Base-by-base conservation (phyloP, 2,888 invertebrate genomes). In the Aporophyla lueneburgensis region DNA sequence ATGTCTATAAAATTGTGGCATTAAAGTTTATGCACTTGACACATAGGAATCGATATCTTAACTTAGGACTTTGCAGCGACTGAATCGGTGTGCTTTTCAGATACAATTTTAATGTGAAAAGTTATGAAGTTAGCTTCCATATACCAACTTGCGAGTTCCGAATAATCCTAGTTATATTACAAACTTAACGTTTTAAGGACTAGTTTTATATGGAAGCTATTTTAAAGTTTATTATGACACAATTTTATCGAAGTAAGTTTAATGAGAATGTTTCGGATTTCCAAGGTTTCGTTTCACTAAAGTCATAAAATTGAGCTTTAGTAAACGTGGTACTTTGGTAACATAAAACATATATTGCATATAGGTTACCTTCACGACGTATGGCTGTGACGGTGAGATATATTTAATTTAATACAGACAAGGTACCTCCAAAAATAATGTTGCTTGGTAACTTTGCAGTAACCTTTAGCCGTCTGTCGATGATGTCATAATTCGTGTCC, bases 401-500 rank as follows among this genome's bases (percentile, higher is more conserved):
- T n/a, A 43, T 16, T 46, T 43, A 27, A 51, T 63, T 40, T 27
- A n/a, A 65, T n/a, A 46, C 19, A 21, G 53, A 59, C 63, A 16
- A 33, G 68, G 24, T 69, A 67, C 76, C 56, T 76, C 59, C 16
- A 62, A 73, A 80, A 76, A 43, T 69, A 61, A 72, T 51, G 61
- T 75, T 70, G 80, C 46, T 74, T 33, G 53, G 65, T 83, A 66
- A 63, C 72, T 72, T 76, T 74, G 81, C 61, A 80, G 76, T 88
- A 84, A 89, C 89, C 87, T 87, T 85, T 85, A 80, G 63, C 85
- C 78, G 83, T 81, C 80, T 70, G 72, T 21, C 53, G 85, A 87
- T 91, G 91, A 91, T 87, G 86, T 90, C 91, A 91, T 84, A 53
- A 56, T 73, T 80, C 81, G 84, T 85, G 87, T 87, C 90, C 86